Base-by-base conservation (phyloP, 2,797 vertebrate genomes). In the Cossypha polioptera region DNA sequence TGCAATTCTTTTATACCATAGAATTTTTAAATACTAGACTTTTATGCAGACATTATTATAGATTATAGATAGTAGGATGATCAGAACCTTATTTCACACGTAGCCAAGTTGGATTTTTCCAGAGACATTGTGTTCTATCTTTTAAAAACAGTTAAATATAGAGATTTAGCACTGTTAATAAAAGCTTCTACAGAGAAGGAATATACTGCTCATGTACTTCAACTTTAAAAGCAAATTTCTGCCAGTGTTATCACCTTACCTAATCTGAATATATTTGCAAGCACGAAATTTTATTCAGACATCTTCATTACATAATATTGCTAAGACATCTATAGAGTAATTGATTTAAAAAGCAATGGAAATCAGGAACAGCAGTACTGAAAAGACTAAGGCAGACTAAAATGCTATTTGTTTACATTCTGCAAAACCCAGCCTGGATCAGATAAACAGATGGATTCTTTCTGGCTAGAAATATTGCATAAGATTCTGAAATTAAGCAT, bases 381-480 rank as follows among this genome's bases (percentile, higher is more conserved):
- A 90, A 94, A 95, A 86, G 77, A 86, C 76, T 76, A 67, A 84
- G 77, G 50, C 93, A 62, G 87, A 86, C 81, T 88, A 88, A 92
- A 94, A 96, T 80, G 72, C 73, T 31, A 72, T 95, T 97, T 98
- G 97, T 98, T 97, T 98, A 96, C 93, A 80, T 96, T 94, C 91
- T 96, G 89, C 76, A 94, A 95, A 95, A 72, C 78, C 59, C 58
- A 69, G 85, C 68, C 87, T 86, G 79, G 38, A 90, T 90, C 61
- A 94, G 24, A 78, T 83, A 94, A 92, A 94, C 90, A 95, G 65
- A 71, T 6, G 45, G 65, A 88, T 84, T 85, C 81, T 61, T 65
- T 69, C 84, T 82, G 43, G 63, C 62, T 90, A 69, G 78, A 87
- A 94, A 94, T 80, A 92, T 82, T 95, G 91, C 89, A 79, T 61